Evolutionary conservation across 2,113 vertebrate genomes (phyloP), one percentile per base, ranked within the genome.

Genomic region (Scortum barcoo): DNA sequence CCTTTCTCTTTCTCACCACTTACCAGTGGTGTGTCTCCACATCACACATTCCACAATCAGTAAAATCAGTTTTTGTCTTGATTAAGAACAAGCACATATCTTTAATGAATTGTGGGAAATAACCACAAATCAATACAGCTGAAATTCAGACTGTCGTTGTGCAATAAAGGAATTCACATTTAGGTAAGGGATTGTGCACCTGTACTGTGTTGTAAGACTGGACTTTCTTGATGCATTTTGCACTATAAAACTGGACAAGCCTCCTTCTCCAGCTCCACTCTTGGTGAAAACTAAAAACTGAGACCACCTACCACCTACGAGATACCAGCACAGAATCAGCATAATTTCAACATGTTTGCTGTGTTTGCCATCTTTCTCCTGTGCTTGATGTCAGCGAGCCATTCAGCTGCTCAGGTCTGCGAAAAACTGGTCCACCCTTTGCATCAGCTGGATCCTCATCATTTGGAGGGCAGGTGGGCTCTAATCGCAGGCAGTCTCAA

Each of bases 401-500:
- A 20, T 42, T 80, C 87, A 26, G 73, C 76, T 69, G 72, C 51
- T 73, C 75, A 48, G 7, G 33, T 33, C 80, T 93, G 90, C 76
- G 87, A 93, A 53, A 33, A 60, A 22, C 33, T 92, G 72, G 30
- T 86, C 60, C 72, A 36, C 2, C 89, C 87, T 12, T 7, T 86
- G 56, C 56, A 46, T 56, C 38, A 58, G 0, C 44, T 78, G 42
- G 26, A 51, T 28, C 54, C 54, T 66, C 53, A 13, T 62, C 66
- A 80, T 19, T 65, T 90, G 0, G 50, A 80, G 38, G 87, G 90
- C 12, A 65, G 57, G 20, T 89, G 87, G 90, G 84, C 89, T 67
- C 40, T 93, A 36, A 63, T 90, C 4, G 90, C 84, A 14, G 87
- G 84, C 20, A 90, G 89, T 28, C 61, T 89, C 30, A 78, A 68